Evolutionary conservation across 2,113 vertebrate genomes (phyloP).

Genomic region (Nettapus auritus): DNA sequence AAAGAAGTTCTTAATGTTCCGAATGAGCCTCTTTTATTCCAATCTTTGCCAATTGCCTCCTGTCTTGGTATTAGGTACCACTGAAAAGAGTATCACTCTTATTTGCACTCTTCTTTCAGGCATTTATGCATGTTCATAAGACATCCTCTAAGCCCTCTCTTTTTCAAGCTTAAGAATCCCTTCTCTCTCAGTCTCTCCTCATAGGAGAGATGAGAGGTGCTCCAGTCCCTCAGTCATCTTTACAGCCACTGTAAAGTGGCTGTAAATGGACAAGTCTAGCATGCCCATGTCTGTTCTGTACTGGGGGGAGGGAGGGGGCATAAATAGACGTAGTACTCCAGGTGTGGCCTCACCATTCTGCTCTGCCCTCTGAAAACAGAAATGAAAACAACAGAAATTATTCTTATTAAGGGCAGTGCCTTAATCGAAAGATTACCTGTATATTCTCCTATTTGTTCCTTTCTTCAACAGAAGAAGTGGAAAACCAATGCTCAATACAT

Average conservation of each 20-base stretch:
- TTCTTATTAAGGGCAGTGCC: background rate
- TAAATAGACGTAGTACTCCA: background rate
- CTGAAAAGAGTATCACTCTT: background rate
- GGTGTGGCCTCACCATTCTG: background rate
- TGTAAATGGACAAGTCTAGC: no score
- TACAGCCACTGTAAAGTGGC: no score
- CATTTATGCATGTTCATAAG: background rate
- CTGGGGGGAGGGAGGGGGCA: background rate
- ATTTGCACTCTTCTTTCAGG: background rate
- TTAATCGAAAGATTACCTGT: background rate
- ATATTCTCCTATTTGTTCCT: background rate
- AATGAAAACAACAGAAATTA: background rate
- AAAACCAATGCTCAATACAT: background rate
- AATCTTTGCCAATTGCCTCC: background rate
- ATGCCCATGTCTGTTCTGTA: background rate
- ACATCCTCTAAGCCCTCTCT: background rate
- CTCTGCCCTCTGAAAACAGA: background rate
- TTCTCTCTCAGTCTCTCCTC: background rate
- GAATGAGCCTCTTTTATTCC: background rate
- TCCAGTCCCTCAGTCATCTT: no score
- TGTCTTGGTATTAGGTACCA: background rate
- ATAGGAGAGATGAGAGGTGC: background rate
- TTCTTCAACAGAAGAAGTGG: background rate
- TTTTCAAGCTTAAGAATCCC: background rate
- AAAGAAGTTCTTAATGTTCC: accelerated